Conservation (phyloP, 92 coral and sea anemone genomes). For the Parazoanthus darwini region DNA sequence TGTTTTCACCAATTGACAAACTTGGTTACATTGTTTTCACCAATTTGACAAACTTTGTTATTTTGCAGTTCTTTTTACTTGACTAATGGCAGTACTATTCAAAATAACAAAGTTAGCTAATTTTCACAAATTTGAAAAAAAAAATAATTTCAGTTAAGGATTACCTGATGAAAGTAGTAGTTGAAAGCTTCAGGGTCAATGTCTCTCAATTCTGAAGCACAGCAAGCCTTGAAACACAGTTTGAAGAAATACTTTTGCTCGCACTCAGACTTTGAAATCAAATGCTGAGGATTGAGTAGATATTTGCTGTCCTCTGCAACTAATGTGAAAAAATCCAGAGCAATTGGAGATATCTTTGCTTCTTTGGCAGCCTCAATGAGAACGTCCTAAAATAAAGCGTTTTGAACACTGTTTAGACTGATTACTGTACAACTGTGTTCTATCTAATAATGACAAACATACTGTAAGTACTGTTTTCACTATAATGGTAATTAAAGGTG, state of each 20-base stretch:
- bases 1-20: too few relatives aligned
- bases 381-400: constrained; percentile 72
- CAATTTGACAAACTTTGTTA: too few relatives aligned
- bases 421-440: too few relatives aligned
- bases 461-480: too few relatives aligned
- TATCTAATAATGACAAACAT: too few relatives aligned
- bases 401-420: too few relatives aligned
- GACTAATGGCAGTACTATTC: too few relatives aligned
- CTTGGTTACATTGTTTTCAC: too few relatives aligned
- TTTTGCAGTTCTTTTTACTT: too few relatives aligned
- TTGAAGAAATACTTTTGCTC: constrained; percentile 63
- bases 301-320: constrained; percentile 73
- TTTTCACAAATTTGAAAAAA: too few relatives aligned
- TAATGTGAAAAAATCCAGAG: constrained; percentile 84
- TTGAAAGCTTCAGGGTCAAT: constrained; percentile 54
- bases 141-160: neutral
- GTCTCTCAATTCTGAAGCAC: constrained; percentile 70
- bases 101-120: too few relatives aligned
- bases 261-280: constrained; percentile 67
- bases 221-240: constrained; percentile 80
- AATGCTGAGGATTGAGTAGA: constrained; percentile 71
- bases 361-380: constrained; percentile 73
- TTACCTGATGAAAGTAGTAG: constrained; percentile 89
- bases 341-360: constrained; percentile 67
- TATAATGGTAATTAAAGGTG: too few relatives aligned